Percentiles rank a stretch among this genome's conserved stretches.
Evolutionary conservation across 2,888 invertebrate genomes (phyloP).

Genomic region (Pelosia muscerda): DNA sequence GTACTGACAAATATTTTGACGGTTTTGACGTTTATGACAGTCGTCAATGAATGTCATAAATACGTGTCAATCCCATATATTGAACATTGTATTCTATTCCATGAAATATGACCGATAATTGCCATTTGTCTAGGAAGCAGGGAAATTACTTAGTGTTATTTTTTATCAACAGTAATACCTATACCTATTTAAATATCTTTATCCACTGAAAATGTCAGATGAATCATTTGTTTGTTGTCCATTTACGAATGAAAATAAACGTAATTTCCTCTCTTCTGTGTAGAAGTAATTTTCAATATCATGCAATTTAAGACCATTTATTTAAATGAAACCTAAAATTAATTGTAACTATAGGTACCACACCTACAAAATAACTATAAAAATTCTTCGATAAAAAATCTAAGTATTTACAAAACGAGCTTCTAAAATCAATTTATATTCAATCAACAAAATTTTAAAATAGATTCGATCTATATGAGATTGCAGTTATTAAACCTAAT

Average conservation of each 20-base stretch:
- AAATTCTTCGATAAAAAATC: not conserved
- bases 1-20: too few species aligned
- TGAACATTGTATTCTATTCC: too few species aligned
- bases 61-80: too few species aligned
- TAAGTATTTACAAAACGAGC: not conserved
- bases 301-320: not conserved
- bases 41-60: too few species aligned
- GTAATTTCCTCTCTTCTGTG: too few species aligned
- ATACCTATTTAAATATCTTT: too few species aligned
- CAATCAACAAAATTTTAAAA: constrained; percentile 4
- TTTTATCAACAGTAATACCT: too few species aligned
- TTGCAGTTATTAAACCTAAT: constrained; percentile 18
- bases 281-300: not conserved
- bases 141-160: too few species aligned
- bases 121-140: too few species aligned
- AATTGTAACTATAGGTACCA: not conserved
- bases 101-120: too few species aligned
- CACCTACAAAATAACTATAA: not conserved
- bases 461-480: not conserved
- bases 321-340: not conserved
- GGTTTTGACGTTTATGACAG: too few species aligned
- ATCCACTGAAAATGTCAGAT: too few species aligned
- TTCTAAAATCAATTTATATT: constrained; percentile 10
- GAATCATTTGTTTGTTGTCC: not conserved
- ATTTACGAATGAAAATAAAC: not conserved